Evolutionary conservation across 1,140 invertebrate genomes (phyloP).

Genomic region (Notospermus geniculatus): DNA sequence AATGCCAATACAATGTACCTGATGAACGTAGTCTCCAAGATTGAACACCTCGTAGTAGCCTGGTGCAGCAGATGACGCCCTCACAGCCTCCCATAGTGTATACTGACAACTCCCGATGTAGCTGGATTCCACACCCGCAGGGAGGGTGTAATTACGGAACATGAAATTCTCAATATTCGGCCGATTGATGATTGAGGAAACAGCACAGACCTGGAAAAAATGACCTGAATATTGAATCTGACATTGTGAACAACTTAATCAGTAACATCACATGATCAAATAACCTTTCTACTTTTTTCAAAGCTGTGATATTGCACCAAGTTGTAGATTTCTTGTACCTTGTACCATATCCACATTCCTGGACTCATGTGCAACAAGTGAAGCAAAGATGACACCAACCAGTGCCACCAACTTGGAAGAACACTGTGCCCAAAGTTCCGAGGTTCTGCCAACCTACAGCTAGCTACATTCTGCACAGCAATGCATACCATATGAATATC

Average conservation of each 20-base stretch:
- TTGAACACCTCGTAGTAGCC: constrained; percentile 88
- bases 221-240: constrained; percentile 2
- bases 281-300: no score
- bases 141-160: constrained; percentile 86
- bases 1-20: constrained; percentile 64
- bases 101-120: constrained; percentile 76
- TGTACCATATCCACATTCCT: no score
- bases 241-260: neutral
- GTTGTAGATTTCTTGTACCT: no score
- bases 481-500: no score
- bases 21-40: constrained; percentile 73
- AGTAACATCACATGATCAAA: no score
- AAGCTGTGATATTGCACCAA: no score
- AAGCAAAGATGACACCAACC: no score
- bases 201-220: constrained; percentile 57
- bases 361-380: no score
- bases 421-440: no score
- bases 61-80: constrained; percentile 89
- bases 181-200: constrained; percentile 80
- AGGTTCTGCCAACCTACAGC: no score
- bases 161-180: constrained; percentile 78
- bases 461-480: no score
- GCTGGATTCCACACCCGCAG: constrained; percentile 69
- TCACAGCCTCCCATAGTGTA: constrained; percentile 81
- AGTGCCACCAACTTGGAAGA: no score